Evolutionary conservation across 2,888 invertebrate genomes (phyloP), one percentile per base, ranked within the genome.

Genomic region (Noctua janthina): DNA sequence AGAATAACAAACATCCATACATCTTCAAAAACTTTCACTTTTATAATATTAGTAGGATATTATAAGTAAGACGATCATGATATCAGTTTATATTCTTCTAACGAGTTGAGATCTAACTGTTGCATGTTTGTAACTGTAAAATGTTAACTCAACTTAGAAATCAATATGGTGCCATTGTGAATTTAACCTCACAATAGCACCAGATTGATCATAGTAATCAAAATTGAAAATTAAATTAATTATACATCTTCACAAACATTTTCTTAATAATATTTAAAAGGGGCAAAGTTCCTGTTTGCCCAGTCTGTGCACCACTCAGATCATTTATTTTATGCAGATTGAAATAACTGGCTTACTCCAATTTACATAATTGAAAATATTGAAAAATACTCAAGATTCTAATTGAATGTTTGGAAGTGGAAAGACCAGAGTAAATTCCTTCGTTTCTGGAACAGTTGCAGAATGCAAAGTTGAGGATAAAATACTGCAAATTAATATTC

Each of bases 311-410:
- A 79, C 68, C 56, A 59, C 70, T 64, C 62, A 46, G 71, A 78
- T n/a, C 56, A 68, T 74, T 79, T 62, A 80, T 71, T 71, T 81
- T 79, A 87, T 84, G 81, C 66, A 84, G 76, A 74, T 84, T 81
- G 67, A 79, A 79, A 84, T 79, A 87, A 73, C 87, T 83, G 67
- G 68, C 78, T 77, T 66, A 74, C 49, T 74, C 49, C 49, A 39
- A 80, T 87, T 83, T 75, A 29, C 80, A 87, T 78, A 78, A 83
- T 79, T 74, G 71, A 74, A 78, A 87, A 88, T 69, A 82, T 87
- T 81, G 78, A 74, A 81, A 82, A 71, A 76, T 74, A 82, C 74
- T 85, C 29, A 15, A 35, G 59, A 72, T 46, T 70, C 15, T 64
- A 71, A 76, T 79, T 76, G 51, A 76, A 76, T 87, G 23, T 71